phyloP scores from a whole-genome alignment of 1,140 invertebrate species.

The Chrysomallon squamiferum region DNA sequence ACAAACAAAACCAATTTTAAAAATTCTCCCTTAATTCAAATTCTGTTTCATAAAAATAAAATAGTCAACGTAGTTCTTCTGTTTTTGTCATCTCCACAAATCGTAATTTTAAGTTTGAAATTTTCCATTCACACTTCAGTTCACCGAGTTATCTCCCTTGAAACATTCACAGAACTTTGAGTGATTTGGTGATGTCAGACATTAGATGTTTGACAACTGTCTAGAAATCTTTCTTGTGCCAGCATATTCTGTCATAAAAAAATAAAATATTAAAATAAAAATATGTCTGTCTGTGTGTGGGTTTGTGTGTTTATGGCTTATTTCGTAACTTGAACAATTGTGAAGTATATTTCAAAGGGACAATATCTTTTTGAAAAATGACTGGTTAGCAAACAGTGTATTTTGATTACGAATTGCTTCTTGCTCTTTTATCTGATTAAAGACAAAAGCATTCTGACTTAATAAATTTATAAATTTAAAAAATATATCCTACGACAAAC shows the following conservation, averaged over 20 bases:
- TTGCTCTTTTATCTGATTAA: not conserved
- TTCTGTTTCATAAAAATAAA: too few relatives aligned
- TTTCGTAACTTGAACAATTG: not conserved
- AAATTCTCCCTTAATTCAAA: too few relatives aligned
- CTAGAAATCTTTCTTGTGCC: slow-evolving; percentile 43
- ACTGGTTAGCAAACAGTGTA: not conserved
- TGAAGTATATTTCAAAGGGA: not conserved
- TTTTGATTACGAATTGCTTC: not conserved
- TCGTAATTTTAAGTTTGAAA: too few relatives aligned
- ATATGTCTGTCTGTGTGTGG: too few relatives aligned
- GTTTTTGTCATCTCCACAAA: too few relatives aligned
- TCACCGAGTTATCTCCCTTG: not conserved
- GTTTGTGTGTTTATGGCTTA: too few relatives aligned
- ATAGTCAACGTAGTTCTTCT: too few relatives aligned
- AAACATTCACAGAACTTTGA: not conserved
- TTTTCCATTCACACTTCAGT: not conserved
- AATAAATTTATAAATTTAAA: too few relatives aligned
- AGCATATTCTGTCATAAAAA: slow-evolving; percentile 41
- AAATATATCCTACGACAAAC: too few relatives aligned
- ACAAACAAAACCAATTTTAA: too few relatives aligned
- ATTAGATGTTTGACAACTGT: slow-evolving; percentile 45
- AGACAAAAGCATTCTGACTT: not conserved
- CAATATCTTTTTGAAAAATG: not conserved
- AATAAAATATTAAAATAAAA: slow-evolving; percentile 5
- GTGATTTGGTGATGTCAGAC: slow-evolving; percentile 25